Evolutionary conservation across 2,888 invertebrate genomes (phyloP), one percentile per base, ranked within the genome.

Genomic region (Adelognathus sp.): DNA sequence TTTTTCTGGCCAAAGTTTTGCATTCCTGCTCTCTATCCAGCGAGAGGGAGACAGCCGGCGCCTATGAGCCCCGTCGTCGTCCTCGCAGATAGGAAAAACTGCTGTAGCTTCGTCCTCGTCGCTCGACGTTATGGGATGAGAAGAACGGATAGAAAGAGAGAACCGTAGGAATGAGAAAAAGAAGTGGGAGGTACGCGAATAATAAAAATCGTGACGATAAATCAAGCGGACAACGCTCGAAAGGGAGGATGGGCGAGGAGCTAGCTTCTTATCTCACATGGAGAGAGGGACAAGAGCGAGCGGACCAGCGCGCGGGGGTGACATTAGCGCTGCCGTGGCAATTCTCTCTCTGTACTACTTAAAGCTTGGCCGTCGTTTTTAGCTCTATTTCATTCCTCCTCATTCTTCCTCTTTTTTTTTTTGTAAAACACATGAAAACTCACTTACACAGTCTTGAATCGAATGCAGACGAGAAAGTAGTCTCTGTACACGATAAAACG

Each of bases 171-270:
- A 46, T 31, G 31, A 29, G 73, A 33, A 69, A 72, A 67, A 60
- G 56, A 71, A 78, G 82, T 67, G 72, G 83, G 82, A 82, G 82
- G 83, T 76, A 82, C 84, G 87, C 87, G 91, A 90, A 91, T 90
- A 91, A 91, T 91, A 91, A 91, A 91, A 91, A 91, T 91, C 88
- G 86, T 84, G 85, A 82, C 86, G 88, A 88, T 91, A 91, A 91
- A 82, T 90, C 91, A 91, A 85, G 84, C 86, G 87, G 86, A 86
- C 87, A 87, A 85, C 82, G 81, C 84, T 74, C 66, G 81, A 79
- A 9, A 21, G 78, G 76, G 85, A 83, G 86, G 81, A 79, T 79
- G 85, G 81, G 84, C 80, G 86, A 87, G 64, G 58, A 58, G 67
- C 77, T 60, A 50, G 89, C 88, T 90, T 90, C 90, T 91, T 91